Evolutionary conservation across 2,888 invertebrate species (phyloP).

Genomic region (Amphipyra berbera): DNA sequence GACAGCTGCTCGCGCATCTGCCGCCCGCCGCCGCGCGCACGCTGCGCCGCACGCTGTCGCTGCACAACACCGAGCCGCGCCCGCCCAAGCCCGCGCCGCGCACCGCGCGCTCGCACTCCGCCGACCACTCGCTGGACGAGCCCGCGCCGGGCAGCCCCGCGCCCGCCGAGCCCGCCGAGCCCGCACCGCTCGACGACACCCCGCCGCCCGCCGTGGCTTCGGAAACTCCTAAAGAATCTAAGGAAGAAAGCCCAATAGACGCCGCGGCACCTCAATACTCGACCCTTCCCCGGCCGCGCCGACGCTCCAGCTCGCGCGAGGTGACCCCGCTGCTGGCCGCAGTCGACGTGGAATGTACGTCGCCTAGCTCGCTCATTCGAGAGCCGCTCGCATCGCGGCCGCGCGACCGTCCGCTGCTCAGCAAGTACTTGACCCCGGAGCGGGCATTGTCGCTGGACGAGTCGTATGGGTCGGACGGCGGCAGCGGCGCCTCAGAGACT

Average conservation of each 20-base stretch:
- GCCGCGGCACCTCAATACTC: slow-evolving; percentile 30
- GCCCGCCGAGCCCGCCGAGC: slow-evolving; percentile 46
- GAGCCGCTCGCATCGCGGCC: slow-evolving; percentile 51
- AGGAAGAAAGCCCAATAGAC: slow-evolving; percentile 33
- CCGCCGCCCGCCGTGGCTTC: slow-evolving; percentile 31
- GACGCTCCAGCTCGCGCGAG: slow-evolving; percentile 29
- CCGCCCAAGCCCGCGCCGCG: slow-evolving; percentile 53
- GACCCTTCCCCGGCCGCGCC: slow-evolving; percentile 56
- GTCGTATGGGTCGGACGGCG: slow-evolving; percentile 73
- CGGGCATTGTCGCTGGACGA: slow-evolving; percentile 78
- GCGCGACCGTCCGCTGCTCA: slow-evolving; percentile 88
- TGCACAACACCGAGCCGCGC: slow-evolving; percentile 71
- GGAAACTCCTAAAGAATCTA: slow-evolving; percentile 11
- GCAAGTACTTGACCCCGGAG: slow-evolving; percentile 89
- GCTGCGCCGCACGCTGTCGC: slow-evolving; percentile 91
- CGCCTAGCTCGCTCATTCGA: slow-evolving; percentile 44
- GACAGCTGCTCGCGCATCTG: slow-evolving; percentile 92
- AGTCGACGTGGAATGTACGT: slow-evolving; percentile 46
- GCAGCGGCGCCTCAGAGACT: slow-evolving; percentile 76
- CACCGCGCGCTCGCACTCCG: slow-evolving; percentile 75
- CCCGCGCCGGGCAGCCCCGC: slow-evolving; percentile 48
- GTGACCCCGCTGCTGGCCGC: slow-evolving; percentile 43
- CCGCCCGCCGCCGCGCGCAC: slow-evolving; percentile 92
- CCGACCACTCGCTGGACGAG: slow-evolving; percentile 44
- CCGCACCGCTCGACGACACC: slow-evolving; percentile 41